Base-by-base conservation (phyloP, 1,140 invertebrate species). In the Venturia canescens region DNA sequence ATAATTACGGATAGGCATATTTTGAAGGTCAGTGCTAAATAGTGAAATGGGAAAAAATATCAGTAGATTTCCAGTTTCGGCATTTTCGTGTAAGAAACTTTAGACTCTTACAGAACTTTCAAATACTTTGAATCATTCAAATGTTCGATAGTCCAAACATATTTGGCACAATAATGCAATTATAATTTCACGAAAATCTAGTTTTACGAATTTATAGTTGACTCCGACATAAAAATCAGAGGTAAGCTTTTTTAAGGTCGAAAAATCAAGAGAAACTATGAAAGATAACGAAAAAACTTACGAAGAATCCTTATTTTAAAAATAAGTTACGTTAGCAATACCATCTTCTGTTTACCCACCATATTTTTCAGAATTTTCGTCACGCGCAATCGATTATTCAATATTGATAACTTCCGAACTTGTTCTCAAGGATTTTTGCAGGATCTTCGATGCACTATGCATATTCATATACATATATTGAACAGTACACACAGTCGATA, bases 341-440 rank as follows among this genome's bases (percentile, higher is more conserved):
- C 1, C 60, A 15, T 50, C 3, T 15, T 16, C 1, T 70, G 4
- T 23, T 6, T 44, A 1, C 31, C 31, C 23, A 1, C 31, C 31
- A 7, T 11, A 71, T 18, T 4, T 72, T 72, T 72, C 70, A 44
- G 26, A 23, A 72, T 72, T 72, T 48, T 13, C 26, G 18, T 1
- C 70, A 72, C 70, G 70, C 50, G 50, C 38, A 72, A 48, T 72
- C 70, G 70, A 72, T 72, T 72, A 72, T 72, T 72, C 31, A 44
- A 72, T 23, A 38, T 72, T 48, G 38, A 72, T 72, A 72, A 72
- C 70, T 72, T 48, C 70, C 70, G 70, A 72, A 48, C 70, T 44
- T 2, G 23, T 38, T 72, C 26, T 23, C 13, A 50, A 38, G 38
- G 70, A 72, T 44, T 72, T 50, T 31, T 38, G 9, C 60, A 63